Evolutionary conservation across 2,113 vertebrate species (phyloP), one percentile per base, ranked within the genome.

Genomic region (Zosterops lateralis): DNA sequence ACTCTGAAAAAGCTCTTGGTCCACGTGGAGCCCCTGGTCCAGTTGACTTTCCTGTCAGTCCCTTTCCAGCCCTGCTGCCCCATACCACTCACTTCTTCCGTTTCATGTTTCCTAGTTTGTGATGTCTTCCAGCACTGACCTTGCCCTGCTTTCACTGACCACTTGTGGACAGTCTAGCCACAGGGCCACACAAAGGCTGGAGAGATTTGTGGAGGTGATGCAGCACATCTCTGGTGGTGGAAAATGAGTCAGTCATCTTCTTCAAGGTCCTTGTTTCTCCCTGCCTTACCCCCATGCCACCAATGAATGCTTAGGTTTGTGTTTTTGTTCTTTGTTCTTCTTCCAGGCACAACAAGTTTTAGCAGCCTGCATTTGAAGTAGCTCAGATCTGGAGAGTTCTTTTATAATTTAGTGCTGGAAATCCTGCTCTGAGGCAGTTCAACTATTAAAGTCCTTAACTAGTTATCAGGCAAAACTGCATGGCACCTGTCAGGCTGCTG

Each of bases 11-110:
- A 82, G 4, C 11, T 25, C 18, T 48, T 22, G n/a, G 28, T 34
- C 18, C 29, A 28, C 2, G 3, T 1, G 7, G 12, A 82, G 10
- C 9, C 19, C 19, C 0, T 1, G 9, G 26, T 45, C 38, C 34
- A n/a, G 20, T 10, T 65, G 72, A 40, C 5, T n/a, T 40, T 10
- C 17, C 28, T 44, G 8, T 2, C 18, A 62, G 34, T 40, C 17
- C 31, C 32, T 70, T 12, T 54, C 25, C 9, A 73, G 40, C 7
- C 53, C n/a, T 78, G n/a, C 28, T 78, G 28, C 14, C 62, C 34
- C 40, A 72, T 17, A 21, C 6, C 57, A 50, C 14, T 31, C 8
- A 6, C 13, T 60, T 48, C n/a, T 20, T n/a, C 25, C 31, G 6
- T 58, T 67, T 71, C 24, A 8, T 32, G 12, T 75, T 60, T 75